Percentiles rank a stretch among this genome's conserved stretches.
Conservation (phyloP, 2,113 vertebrate genomes). For the Sphyrna mokarran region DNA sequence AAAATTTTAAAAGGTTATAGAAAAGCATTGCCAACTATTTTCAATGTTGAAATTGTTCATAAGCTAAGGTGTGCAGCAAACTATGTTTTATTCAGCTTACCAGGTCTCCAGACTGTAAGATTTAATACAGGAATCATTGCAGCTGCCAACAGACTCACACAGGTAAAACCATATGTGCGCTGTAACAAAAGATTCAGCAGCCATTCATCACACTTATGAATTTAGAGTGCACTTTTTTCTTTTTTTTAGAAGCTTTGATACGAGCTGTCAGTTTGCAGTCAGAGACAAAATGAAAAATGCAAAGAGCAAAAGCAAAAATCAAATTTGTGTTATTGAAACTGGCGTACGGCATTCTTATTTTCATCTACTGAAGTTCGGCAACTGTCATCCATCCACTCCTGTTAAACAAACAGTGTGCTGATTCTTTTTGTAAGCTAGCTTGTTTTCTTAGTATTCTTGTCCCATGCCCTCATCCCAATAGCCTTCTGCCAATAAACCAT, state of each 20-base stretch:
- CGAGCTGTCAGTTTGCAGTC: neutral
- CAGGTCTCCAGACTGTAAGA: neutral
- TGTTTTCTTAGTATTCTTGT: neutral
- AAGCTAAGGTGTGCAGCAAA: neutral
- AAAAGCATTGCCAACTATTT: neutral
- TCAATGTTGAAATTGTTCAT: neutral
- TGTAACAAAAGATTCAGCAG: neutral
- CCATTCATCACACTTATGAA: neutral
- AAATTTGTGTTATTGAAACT: slow-evolving; percentile 40
- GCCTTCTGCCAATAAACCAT: neutral
- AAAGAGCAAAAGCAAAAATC: slow-evolving; percentile 31
- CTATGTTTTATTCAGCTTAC: neutral
- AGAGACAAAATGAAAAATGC: slow-evolving; percentile 40
- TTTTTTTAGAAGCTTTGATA: neutral
- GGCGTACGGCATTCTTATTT: slow-evolving; percentile 16
- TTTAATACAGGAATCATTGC: neutral
- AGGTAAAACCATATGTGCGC: neutral
- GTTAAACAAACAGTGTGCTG: slow-evolving; percentile 41
- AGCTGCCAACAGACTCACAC: neutral
- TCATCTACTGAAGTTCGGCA: slow-evolving; percentile 39
- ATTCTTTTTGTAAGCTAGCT: neutral
- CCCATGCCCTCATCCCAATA: neutral
- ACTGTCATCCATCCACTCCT: slow-evolving; percentile 40
- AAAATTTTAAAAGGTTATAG: neutral
- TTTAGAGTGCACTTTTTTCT: neutral